Conservation (phyloP, 2,797 vertebrate genomes). For the Pseudocheirus occidentalis region DNA sequence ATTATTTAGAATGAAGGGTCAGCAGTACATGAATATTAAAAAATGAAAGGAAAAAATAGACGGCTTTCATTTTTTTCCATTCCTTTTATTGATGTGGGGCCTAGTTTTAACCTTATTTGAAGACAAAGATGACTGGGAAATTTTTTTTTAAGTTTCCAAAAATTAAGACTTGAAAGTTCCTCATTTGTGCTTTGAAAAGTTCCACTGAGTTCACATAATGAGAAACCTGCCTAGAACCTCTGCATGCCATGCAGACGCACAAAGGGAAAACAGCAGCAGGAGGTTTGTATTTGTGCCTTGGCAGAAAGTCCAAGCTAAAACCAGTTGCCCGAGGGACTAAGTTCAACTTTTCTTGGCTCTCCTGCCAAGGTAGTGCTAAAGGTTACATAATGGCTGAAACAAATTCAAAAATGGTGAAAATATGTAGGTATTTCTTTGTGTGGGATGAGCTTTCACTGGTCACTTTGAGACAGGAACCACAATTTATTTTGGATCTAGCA, state of each 20-base stretch:
- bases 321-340: conserved; percentile 74
- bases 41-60: neutral
- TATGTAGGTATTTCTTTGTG: conserved; percentile 65
- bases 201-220: conserved; percentile 21
- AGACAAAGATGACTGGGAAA: conserved; percentile 49
- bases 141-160: neutral
- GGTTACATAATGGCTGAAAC: conserved; percentile 79
- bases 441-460: conserved; percentile 52
- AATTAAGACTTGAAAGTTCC: conserved; percentile 52
- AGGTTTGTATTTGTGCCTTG: conserved; percentile 79
- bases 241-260: conserved; percentile 70
- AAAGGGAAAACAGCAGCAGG: conserved; percentile 71
- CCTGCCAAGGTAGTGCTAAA: conserved; percentile 75
- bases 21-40: neutral
- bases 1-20: neutral
- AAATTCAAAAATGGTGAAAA: conserved; percentile 74
- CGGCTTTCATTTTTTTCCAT: neutral
- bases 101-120: conserved; percentile 46
- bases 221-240: conserved; percentile 65
- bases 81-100: no score
- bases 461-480: conserved; percentile 8
- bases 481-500: conserved; percentile 52
- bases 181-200: conserved; percentile 60
- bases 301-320: conserved; percentile 74
- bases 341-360: conserved; percentile 75